These are phyloP conservation scores for Ophioderma brevispina DNA, from an alignment of 35 echinoderm and acorn worm genomes.

Conservation along the genomic window DNA sequence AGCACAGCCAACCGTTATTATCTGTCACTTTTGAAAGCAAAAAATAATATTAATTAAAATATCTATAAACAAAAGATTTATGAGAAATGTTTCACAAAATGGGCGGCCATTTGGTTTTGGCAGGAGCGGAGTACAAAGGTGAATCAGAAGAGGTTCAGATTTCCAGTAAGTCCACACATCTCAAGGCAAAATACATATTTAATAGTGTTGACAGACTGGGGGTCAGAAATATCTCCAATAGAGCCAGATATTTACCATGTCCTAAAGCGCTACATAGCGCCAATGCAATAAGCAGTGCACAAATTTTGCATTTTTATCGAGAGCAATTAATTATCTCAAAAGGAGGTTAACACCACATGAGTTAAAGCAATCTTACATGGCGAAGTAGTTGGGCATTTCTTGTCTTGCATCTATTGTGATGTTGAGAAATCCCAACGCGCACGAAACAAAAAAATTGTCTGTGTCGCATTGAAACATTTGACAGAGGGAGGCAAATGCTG, in stretches of 20 bases:
- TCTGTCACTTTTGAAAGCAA: too few relatives aligned
- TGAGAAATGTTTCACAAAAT: too few relatives aligned
- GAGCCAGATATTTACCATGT: neutral
- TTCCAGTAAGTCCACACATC: neutral
- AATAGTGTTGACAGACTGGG: slow-evolving; percentile 2
- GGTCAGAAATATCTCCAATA: neutral
- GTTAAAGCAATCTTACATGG: neutral
- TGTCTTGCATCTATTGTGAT: neutral
- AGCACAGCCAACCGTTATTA: too few relatives aligned
- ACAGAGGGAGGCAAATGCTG: neutral
- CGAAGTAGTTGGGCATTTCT: neutral
- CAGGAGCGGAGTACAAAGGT: neutral
- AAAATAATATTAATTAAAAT: too few relatives aligned
- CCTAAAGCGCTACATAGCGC: neutral
- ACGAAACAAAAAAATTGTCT: neutral
- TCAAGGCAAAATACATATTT: neutral
- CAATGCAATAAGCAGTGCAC: neutral
- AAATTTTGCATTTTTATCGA: neutral
- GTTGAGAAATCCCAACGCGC: neutral
- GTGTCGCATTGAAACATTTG: neutral
- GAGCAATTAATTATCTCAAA: slow-evolving; percentile 6
- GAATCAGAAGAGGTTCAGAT: neutral
- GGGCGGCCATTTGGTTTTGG: too few relatives aligned
- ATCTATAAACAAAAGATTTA: too few relatives aligned
- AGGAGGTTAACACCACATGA: neutral